phyloP scores from a whole-genome alignment of 2,888 invertebrate genomes.

The Bembecia ichneumoniformis region DNA sequence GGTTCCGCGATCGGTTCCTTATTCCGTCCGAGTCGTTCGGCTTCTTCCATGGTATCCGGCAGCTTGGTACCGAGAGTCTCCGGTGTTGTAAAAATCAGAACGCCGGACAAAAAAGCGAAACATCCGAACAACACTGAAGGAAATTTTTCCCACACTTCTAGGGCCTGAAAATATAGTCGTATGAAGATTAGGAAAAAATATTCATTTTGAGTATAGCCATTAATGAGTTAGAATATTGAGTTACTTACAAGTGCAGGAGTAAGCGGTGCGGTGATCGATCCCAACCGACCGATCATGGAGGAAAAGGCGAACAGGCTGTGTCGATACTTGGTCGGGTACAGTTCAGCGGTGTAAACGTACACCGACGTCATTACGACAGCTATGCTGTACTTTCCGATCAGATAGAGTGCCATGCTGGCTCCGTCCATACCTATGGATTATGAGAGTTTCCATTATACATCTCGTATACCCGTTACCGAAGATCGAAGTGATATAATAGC shows the following conservation, averaged over 20 bases:
- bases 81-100: constrained; percentile 45
- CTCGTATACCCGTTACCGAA: no score
- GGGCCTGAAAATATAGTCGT: constrained; percentile 4
- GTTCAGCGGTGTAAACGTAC: constrained; percentile 78
- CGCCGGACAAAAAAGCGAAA: constrained; percentile 61
- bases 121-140: constrained; percentile 72
- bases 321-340: constrained; percentile 77
- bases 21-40: constrained; percentile 42
- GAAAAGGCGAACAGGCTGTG: constrained; percentile 77
- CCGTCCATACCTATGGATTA: constrained; percentile 29
- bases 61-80: constrained; percentile 68
- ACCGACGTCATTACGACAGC: constrained; percentile 76
- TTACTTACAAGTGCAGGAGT: constrained; percentile 74
- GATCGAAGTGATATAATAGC: no score
- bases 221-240: not conserved
- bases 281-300: constrained; percentile 77
- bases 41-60: constrained; percentile 74
- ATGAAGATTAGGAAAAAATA: no score
- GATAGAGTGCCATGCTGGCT: constrained; percentile 64
- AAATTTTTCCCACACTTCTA: constrained; percentile 30
- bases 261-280: constrained; percentile 78
- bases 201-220: not conserved
- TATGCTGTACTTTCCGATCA: constrained; percentile 77
- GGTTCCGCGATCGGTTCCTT: not conserved
- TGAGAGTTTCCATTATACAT: constrained; percentile 1